phyloP scores from a whole-genome alignment of 2,888 invertebrate genomes.

The Melieria omissa region DNA sequence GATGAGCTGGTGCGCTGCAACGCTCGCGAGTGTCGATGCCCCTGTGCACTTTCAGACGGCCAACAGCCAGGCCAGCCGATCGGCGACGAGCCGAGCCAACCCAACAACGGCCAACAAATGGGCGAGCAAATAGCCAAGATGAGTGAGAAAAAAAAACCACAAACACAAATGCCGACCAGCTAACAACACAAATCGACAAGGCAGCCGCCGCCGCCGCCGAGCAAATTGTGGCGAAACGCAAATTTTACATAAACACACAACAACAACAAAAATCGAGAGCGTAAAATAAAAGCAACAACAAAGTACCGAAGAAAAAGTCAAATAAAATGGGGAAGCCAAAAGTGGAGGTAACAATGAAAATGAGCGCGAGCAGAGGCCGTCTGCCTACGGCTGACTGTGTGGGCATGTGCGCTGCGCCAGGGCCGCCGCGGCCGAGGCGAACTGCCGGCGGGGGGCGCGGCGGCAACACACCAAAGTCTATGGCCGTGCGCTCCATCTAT shows the following conservation, averaged over 20 bases:
- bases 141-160: constrained; percentile 14
- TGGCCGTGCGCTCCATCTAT: too few species aligned
- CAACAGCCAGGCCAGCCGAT: too few species aligned
- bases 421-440: too few species aligned
- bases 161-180: neutral
- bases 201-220: too few species aligned
- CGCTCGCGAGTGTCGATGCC: too few species aligned
- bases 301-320: neutral
- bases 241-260: constrained; percentile 23
- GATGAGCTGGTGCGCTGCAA: too few species aligned
- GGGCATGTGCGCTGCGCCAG: neutral
- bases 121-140: neutral
- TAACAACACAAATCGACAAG: too few species aligned
- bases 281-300: neutral
- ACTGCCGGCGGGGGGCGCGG: too few species aligned
- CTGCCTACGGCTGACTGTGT: neutral
- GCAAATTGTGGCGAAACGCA: constrained; percentile 46
- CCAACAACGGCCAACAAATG: constrained; percentile 21
- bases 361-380: constrained; percentile 1
- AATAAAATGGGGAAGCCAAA: too few species aligned
- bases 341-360: neutral
- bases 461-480: too few species aligned
- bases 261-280: constrained; percentile 1
- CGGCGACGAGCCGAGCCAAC: too few species aligned
- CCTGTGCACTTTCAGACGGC: too few species aligned